Conservation (phyloP, 37 sponge, comb jelly and placozoan species). For the Halisarca cf. caerulea region DNA sequence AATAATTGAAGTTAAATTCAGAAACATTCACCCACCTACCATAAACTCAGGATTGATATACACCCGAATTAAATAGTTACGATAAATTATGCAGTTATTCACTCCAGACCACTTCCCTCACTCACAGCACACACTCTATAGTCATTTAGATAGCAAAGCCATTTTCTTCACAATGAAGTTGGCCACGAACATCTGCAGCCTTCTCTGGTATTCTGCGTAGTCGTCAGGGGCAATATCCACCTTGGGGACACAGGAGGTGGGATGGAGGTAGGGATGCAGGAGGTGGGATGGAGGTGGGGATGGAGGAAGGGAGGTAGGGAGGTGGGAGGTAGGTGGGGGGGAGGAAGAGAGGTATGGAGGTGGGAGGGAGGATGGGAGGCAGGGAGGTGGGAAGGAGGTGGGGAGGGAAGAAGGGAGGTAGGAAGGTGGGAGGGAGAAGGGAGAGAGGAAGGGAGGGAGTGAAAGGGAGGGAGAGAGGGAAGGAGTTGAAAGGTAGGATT, state of each 20-base stretch:
- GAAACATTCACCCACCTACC: too few species aligned
- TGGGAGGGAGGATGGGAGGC: background rate
- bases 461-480: background rate
- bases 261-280: too few species aligned
- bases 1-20: too few species aligned
- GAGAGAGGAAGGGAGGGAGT: background rate
- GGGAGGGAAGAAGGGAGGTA: background rate
- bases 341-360: background rate
- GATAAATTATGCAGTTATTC: too few species aligned
- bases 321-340: background rate
- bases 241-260: conserved; percentile 23
- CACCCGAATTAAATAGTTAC: too few species aligned
- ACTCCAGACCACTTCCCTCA: too few species aligned
- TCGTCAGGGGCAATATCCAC: conserved; percentile 35
- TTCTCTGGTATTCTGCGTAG: conserved; percentile 59
- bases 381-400: background rate
- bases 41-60: too few species aligned
- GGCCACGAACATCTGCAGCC: conserved; percentile 67
- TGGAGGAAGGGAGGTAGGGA: background rate
- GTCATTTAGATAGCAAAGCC: too few species aligned
- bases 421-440: background rate
- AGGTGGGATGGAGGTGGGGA: background rate
- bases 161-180: conserved; percentile 55
- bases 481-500: background rate
- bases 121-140: too few species aligned